Evolutionary conservation across 2,888 invertebrate species (phyloP).

Genomic region (Drosophila silvestris): DNA sequence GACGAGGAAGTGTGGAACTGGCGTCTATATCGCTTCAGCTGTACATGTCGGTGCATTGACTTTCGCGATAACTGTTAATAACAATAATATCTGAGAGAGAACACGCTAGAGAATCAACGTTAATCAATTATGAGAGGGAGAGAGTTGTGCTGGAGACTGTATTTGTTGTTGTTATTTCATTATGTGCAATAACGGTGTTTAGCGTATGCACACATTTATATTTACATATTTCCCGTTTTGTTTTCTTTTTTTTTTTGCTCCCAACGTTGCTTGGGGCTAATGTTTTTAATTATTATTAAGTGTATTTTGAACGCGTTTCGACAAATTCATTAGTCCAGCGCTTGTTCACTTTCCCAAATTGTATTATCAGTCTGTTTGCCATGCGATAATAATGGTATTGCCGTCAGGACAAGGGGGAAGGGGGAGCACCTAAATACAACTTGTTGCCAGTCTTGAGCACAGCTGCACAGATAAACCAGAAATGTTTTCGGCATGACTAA

Average conservation of each 20-base stretch:
- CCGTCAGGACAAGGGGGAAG: neutral
- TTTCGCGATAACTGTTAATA: slow-evolving; percentile 57
- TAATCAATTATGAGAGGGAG: slow-evolving; percentile 8
- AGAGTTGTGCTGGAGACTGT: slow-evolving; percentile 3
- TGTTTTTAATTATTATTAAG: slow-evolving; percentile 51
- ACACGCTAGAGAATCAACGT: slow-evolving; percentile 2
- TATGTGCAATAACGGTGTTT: slow-evolving; percentile 34
- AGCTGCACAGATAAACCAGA: slow-evolving; percentile 63
- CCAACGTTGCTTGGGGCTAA: slow-evolving; percentile 24
- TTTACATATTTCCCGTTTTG: slow-evolving; percentile 14
- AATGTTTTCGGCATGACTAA: slow-evolving; percentile 66
- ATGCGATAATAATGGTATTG: slow-evolving; percentile 36
- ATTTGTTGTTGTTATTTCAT: slow-evolving; percentile 2
- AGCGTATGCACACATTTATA: slow-evolving; percentile 18
- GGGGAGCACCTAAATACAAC: slow-evolving; percentile 40
- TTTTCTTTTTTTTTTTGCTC: neutral
- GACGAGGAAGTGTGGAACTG: slow-evolving; percentile 45
- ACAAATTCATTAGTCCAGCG: slow-evolving; percentile 19
- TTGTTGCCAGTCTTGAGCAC: slow-evolving; percentile 51
- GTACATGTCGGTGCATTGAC: slow-evolving; percentile 67
- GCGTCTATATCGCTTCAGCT: slow-evolving; percentile 24
- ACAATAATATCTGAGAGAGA: slow-evolving; percentile 31
- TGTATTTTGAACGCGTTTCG: slow-evolving; percentile 34
- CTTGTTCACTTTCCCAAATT: slow-evolving; percentile 40
- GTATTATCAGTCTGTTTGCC: slow-evolving; percentile 39